A percentile compares a stretch with the other conserved stretches of the same genome.
These are phyloP conservation scores for Phoxinus dragarum DNA, from an alignment of 2,797 vertebrate genomes.

Conservation along the genomic window DNA sequence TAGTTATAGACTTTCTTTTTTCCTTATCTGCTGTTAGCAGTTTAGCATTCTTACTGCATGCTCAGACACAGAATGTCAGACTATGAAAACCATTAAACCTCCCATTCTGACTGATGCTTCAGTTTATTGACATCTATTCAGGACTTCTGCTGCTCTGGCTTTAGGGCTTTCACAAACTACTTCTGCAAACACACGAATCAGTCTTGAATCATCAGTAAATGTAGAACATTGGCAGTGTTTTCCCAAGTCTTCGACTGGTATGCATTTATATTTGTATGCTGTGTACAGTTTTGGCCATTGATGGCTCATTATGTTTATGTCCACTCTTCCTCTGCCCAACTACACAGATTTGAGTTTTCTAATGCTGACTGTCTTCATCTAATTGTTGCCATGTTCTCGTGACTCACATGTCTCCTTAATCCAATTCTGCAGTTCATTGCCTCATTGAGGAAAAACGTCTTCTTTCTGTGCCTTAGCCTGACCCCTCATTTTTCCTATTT, in stretches of 20 bases:
- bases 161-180: background rate
- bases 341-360: background rate
- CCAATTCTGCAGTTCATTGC: slow-evolving; percentile 69
- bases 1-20: too few species aligned
- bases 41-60: slow-evolving; percentile 22
- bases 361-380: slow-evolving; percentile 33
- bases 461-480: slow-evolving; percentile 8
- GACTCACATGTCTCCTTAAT: slow-evolving; percentile 77
- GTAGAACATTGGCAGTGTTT: background rate
- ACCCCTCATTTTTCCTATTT: slow-evolving; percentile 8
- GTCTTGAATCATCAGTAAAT: background rate
- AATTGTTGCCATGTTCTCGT: slow-evolving; percentile 65
- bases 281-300: slow-evolving; percentile 7
- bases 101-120: background rate
- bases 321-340: background rate
- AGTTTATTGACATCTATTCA: background rate
- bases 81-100: background rate
- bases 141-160: background rate
- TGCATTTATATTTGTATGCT: background rate
- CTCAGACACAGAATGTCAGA: slow-evolving; percentile 10
- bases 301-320: slow-evolving; percentile 1
- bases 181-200: background rate
- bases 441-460: slow-evolving; percentile 61
- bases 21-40: background rate
- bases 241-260: background rate